Evolutionary conservation across 2,888 invertebrate species (phyloP), one percentile per base, ranked within the genome.

Genomic region (Steromphala cineraria): DNA sequence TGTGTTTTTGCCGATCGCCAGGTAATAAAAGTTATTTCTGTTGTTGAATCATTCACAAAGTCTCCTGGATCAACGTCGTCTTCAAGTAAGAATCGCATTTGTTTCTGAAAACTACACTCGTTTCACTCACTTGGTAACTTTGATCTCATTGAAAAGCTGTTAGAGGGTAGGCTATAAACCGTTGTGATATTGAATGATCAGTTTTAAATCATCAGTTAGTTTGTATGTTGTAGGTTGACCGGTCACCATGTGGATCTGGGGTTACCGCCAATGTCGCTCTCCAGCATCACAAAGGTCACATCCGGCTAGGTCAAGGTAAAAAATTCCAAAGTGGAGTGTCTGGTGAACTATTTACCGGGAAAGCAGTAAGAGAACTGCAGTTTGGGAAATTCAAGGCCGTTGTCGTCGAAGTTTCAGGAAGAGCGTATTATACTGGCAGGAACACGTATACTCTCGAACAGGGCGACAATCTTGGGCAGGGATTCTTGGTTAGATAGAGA

Each of bases 161-260:
- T 36, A 36, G 7, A 36, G 7, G 7, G 4, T 36, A 36, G n/a
- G n/a, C n/a, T 36, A 2, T 2, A 36, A 1, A 10, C 13, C 13
- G 13, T 10, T 46, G n/a, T 46, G n/a, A 46, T 46, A 5, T 13
- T 46, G 7, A 10, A 10, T 10, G 13, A n/a, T n/a, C n/a, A n/a
- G n/a, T 46, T 46, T 46, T 46, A 13, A 46, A 46, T 36, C 7
- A n/a, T 55, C 53, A 31, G 53, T 75, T 5, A 17, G 8, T 71
- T 36, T 75, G 52, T 85, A n/a, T 24, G 62, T 83, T 84, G 3
- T 85, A 93, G 93, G 91, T 93, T 5, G 93, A 94, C 82, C 88
- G 94, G n/a, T 90, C 92, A 36, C 93, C 94, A 0, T 90, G 90
- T 67, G 94, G 94, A 2, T 94, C 94, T 0, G 94, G 93, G 13